These are phyloP conservation scores for Pseudochromis fuscus DNA, from an alignment of 2,797 vertebrate genomes.

Conservation along the genomic window DNA sequence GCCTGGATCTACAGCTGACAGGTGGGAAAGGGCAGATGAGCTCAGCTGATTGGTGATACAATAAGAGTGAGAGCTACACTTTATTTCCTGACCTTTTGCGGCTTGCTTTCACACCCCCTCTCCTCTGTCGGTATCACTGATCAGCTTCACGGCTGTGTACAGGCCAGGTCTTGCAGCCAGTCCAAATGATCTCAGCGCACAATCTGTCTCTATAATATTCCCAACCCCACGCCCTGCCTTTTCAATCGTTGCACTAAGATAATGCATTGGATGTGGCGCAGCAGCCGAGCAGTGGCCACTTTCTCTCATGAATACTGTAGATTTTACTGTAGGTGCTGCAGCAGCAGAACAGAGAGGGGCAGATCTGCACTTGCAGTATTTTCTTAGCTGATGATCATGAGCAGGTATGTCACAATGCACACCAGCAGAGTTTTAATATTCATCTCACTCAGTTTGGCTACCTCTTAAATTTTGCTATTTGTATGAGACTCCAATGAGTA, in stretches of 20 bases:
- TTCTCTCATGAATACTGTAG: constrained; percentile 69
- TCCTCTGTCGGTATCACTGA: constrained; percentile 81
- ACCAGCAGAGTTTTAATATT: constrained; percentile 20
- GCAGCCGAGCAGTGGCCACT: constrained; percentile 61
- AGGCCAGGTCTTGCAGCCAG: constrained; percentile 61
- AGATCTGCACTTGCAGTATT: constrained; percentile 34
- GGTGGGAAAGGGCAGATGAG: constrained; percentile 81
- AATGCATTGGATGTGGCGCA: constrained; percentile 75
- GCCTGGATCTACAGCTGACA: constrained; percentile 71
- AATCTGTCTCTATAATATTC: constrained; percentile 78
- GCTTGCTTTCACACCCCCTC: constrained; percentile 62
- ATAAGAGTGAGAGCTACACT: constrained; percentile 81
- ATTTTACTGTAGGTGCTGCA: constrained; percentile 50
- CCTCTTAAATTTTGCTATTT: constrained; percentile 39
- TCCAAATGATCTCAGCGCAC: constrained; percentile 76
- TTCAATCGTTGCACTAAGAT: constrained; percentile 73
- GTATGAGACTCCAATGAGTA: constrained; percentile 37
- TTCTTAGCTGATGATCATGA: constrained; percentile 34
- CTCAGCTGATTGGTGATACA: constrained; percentile 81
- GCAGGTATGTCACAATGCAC: constrained; percentile 25
- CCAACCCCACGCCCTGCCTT: constrained; percentile 66
- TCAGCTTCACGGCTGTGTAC: constrained; percentile 76
- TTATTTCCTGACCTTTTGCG: constrained; percentile 85
- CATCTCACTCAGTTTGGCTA: constrained; percentile 20
- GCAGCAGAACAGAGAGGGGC: constrained; percentile 19